Evolutionary conservation across 1,140 invertebrate genomes (phyloP).

Genomic region (Nasonia vitripennis): DNA sequence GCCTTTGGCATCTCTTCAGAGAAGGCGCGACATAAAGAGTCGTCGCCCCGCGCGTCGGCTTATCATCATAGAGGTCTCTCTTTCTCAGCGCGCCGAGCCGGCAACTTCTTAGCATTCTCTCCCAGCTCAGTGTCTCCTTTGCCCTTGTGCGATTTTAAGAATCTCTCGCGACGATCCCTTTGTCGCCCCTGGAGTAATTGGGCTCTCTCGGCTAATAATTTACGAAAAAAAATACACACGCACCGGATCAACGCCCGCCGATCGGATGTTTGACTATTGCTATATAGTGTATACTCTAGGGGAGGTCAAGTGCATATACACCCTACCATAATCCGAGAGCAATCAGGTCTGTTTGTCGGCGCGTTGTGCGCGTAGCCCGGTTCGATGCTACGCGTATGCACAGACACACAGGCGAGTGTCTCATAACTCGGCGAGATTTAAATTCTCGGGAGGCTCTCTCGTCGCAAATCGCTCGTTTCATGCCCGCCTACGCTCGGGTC

Average conservation of each 20-base stretch:
- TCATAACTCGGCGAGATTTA: neutral
- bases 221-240: neutral
- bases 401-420: no score
- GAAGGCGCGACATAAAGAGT: neutral
- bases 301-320: neutral
- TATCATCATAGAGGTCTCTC: constrained; percentile 20
- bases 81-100: neutral
- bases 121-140: neutral
- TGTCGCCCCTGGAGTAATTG: constrained; percentile 24
- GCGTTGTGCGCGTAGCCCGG: neutral
- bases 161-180: constrained; percentile 36
- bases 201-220: neutral
- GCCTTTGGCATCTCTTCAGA: neutral
- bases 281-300: neutral
- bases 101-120: neutral
- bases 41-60: constrained; percentile 10
- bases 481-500: constrained; percentile 38
- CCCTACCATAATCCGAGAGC: neutral
- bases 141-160: constrained; percentile 10
- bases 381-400: neutral
- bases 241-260: constrained; percentile 9
- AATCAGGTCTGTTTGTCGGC: neutral
- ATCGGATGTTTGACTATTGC: neutral
- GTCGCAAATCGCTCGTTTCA: constrained; percentile 50
- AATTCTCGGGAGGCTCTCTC: neutral